Conservation (phyloP, 2,888 invertebrate species). For the Anthophora plumipes region DNA sequence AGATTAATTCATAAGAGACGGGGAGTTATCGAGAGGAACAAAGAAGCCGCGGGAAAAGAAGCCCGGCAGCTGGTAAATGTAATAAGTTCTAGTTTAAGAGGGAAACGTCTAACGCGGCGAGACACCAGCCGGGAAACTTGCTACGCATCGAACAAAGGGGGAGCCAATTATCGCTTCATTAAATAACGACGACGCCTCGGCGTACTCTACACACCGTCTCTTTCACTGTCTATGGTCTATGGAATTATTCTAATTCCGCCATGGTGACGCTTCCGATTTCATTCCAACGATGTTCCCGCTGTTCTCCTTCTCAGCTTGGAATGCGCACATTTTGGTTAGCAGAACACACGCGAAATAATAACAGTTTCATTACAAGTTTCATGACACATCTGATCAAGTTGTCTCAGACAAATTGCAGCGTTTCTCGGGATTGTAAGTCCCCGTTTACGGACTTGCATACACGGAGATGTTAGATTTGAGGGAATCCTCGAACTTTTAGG, state of each 20-base stretch:
- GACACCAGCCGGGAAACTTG: conserved; percentile 23
- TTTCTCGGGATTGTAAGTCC: too few species aligned
- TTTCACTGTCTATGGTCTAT: neutral
- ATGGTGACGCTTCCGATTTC: neutral
- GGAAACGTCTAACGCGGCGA: conserved; percentile 26
- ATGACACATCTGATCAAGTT: too few species aligned
- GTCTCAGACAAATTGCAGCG: too few species aligned
- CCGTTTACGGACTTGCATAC: too few species aligned
- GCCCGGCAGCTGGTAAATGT: conserved; percentile 34
- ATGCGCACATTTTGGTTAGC: neutral
- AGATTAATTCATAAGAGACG: conserved; percentile 52
- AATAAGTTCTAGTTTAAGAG: conserved; percentile 23
- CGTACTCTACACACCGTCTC: neutral
- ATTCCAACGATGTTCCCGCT: too few species aligned
- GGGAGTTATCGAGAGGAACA: conserved; percentile 45
- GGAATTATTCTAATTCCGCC: conserved; percentile 5
- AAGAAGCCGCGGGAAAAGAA: conserved; percentile 40
- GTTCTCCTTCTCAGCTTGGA: neutral
- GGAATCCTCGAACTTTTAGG: too few species aligned
- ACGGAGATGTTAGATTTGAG: too few species aligned
- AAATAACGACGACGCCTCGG: conserved; percentile 17
- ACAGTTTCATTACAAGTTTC: too few species aligned
- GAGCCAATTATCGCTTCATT: conserved; percentile 36
- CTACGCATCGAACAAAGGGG: conserved; percentile 29
- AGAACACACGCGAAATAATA: neutral